Evolutionary conservation across 2,113 vertebrate species (phyloP), one percentile per base, ranked within the genome.

Genomic region (Scalopus aquaticus): DNA sequence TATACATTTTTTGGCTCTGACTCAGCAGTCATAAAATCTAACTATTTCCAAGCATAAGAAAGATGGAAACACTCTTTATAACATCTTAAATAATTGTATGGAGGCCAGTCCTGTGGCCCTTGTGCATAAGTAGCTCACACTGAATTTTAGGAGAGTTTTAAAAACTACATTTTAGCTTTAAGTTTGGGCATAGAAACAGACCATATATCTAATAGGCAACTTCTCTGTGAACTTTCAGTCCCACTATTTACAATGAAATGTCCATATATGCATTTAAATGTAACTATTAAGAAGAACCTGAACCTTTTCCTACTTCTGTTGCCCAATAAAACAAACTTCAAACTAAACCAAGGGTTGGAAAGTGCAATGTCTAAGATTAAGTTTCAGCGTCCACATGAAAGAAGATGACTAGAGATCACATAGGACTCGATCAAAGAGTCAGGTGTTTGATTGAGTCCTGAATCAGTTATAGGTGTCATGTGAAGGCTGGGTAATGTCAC

Each of bases 231-330:
- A 96, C 80, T 92, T 95, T 62, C 30, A 49, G 95, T 70, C 58
- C 22, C 67, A 77, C 67, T 85, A 67, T 82, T 60, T 39, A 89
- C 89, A 94, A 42, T 73, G 94, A 97, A 96, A 95, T 96, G 91
- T 70, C 95, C 30, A 39, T 88, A 81, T 90, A 93, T 96, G 95
- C 96, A 97, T 97, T 97, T 97, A 97, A 97, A 97, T 97, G 88
- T 88, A 96, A 90, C 92, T 65, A 81, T 97, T 97, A 95, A 89
- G 89, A 93, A 81, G 90, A 90, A 62, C 83, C 86, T 39, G 79
- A 60, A 78, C 44, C 30, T 94, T 95, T 92, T 88, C 46, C 82
- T 77, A 5, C 58, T 35, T 78, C 44, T 65, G 77, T 78, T 85
- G 81, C 70, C 88, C 93, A 92, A 97, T 95, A 93, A 97, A 97